Base-by-base conservation (phyloP, 2,888 invertebrate species). In the Pristionchus maxplancki region DNA sequence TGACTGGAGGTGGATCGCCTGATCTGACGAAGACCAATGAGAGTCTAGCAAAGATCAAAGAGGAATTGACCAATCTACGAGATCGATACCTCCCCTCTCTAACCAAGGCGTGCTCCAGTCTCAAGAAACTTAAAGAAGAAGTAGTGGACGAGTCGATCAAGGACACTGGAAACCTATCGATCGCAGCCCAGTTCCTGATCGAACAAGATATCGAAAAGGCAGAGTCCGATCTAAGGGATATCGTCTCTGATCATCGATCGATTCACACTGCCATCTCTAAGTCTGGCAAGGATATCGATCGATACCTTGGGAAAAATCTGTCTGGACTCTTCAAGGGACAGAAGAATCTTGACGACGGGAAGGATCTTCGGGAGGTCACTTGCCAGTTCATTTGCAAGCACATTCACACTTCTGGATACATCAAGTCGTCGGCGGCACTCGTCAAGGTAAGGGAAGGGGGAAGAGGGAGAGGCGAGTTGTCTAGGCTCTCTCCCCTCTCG, bases 221-320 rank as follows among this genome's bases (percentile, higher is more conserved):
- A 81, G 88, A 71, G 62, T 64, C 58, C 31, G 81, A 78, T 37
- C 71, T 87, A 28, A n/a, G 50, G 8, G 86, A 48, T 34, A 15
- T 89, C 37, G 50, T 58, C 53, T 24, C 4, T 17, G 98, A 98
- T 95, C 97, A 97, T 94, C 96, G 97, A 92, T 96, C 96, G 90
- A 95, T 97, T 28, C 97, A 98, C 94, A 96, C 96, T 91, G 96
- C 96, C 9, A 96, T 96, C 8, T 98, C 98, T 0, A 97, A 97
- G 96, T 97, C 98, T 84, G 99, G 99, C 86, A 99, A 98, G 96
- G 97, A 97, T 0, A 97, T 99, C 92, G 99, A 99, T 95, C 85
- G 90, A 48, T 31, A 89, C 8, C 90, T 94, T 82, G 89, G 90
- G 4, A 78, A 89, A 31, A 89, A 91, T 11, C 88, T 91, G 44